Conservation (phyloP, 2,888 invertebrate genomes). For the Clistopyga incitator region DNA sequence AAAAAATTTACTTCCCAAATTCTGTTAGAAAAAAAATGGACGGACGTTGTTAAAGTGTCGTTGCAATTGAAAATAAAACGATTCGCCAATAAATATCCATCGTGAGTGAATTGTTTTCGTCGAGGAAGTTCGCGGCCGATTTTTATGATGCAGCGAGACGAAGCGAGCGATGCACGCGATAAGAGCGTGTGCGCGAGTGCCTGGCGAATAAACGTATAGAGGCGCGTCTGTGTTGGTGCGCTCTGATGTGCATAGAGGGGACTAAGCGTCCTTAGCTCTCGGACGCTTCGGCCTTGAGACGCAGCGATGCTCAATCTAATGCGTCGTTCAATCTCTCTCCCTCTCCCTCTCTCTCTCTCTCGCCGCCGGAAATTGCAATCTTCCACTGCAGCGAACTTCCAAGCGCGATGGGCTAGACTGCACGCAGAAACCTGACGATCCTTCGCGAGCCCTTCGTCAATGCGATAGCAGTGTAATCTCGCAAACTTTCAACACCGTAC, state of each 20-base stretch:
- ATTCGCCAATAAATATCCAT: conserved; percentile 1
- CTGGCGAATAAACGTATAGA: conserved; percentile 11
- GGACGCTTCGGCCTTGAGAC: conserved; percentile 83
- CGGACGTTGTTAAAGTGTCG: too few relatives aligned
- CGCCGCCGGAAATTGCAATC: conserved; percentile 74
- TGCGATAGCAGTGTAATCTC: not conserved
- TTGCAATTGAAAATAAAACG: not conserved
- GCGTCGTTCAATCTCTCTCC: conserved; percentile 55
- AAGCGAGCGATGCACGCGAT: conserved; percentile 32
- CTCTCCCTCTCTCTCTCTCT: conserved; percentile 11
- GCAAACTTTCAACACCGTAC: not conserved
- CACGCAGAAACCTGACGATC: conserved; percentile 14
- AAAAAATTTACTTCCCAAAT: too few relatives aligned
- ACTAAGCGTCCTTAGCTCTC: conserved; percentile 80
- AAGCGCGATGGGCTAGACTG: conserved; percentile 35
- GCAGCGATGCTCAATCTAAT: conserved; percentile 82
- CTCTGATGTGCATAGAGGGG: conserved; percentile 70
- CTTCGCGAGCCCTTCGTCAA: not conserved
- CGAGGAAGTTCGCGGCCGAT: not conserved
- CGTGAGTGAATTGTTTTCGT: not conserved
- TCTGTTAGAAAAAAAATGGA: too few relatives aligned
- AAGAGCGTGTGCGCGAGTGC: conserved; percentile 26
- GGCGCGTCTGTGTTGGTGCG: conserved; percentile 14
- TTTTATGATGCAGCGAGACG: conserved; percentile 21
- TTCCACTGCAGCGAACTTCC: conserved; percentile 62